A percentile compares a stretch with the other conserved stretches of the same genome.
phyloP scores from a whole-genome alignment of 2,113 vertebrate genomes.

The Onychostruthus taczanowskii region DNA sequence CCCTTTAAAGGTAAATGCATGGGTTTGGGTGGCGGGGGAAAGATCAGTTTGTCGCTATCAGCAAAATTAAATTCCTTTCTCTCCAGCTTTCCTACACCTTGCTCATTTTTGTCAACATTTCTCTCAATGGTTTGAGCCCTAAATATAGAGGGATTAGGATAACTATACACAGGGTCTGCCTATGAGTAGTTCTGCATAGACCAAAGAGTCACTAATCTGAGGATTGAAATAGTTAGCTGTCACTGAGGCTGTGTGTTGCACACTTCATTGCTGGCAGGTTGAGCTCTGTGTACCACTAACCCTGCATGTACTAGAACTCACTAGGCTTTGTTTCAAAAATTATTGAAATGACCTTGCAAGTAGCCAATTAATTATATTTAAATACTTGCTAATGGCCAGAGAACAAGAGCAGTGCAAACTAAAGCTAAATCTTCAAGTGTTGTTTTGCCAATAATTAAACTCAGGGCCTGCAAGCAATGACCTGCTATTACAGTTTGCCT shows the following conservation, averaged over 20 bases:
- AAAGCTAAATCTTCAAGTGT: background rate
- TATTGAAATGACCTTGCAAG: background rate
- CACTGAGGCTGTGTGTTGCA: background rate
- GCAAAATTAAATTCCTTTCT: background rate
- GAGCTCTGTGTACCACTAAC: background rate
- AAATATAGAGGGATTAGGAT: background rate
- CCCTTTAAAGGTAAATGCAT: background rate
- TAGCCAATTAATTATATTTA: slow-evolving; percentile 32
- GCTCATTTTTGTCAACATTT: background rate
- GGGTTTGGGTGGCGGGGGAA: background rate
- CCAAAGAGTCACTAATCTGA: background rate
- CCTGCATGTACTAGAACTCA: background rate
- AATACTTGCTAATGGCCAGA: background rate
- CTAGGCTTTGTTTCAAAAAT: slow-evolving; percentile 3
- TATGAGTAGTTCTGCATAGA: background rate
- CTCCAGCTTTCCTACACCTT: background rate
- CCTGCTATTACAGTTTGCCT: background rate
- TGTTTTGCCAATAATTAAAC: slow-evolving; percentile 45
- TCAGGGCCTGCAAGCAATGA: background rate
- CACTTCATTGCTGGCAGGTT: background rate
- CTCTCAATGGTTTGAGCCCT: background rate
- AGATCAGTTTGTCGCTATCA: background rate
- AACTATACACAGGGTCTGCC: background rate
- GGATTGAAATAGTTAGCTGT: background rate
- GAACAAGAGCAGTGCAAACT: background rate